A percentile compares a stretch with the other conserved stretches of the same genome.
Evolutionary conservation across 2,113 vertebrate genomes (phyloP).

Genomic region (Sinocyclocheilus anshuiensis): DNA sequence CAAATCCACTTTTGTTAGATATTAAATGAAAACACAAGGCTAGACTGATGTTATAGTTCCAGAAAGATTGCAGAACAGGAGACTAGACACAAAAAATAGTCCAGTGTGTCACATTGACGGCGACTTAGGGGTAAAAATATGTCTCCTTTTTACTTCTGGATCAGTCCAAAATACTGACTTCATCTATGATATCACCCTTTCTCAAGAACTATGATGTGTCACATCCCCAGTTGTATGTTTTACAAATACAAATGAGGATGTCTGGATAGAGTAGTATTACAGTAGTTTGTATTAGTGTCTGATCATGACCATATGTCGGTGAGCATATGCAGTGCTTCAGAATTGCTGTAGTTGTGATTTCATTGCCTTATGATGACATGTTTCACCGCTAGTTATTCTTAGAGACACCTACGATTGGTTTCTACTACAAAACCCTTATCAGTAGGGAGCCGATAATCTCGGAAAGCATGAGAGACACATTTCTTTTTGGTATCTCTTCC

Average conservation of each 20-base stretch:
- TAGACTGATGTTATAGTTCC: slow-evolving; percentile 13
- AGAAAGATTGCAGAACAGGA: not conserved
- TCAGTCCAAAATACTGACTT: slow-evolving; percentile 22
- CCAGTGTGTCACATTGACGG: slow-evolving; percentile 1
- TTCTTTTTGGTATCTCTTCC: slow-evolving; percentile 46
- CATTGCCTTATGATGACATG: not conserved
- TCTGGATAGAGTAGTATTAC: not conserved
- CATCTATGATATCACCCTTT: slow-evolving; percentile 29
- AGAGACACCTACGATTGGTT: not conserved
- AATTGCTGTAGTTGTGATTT: not conserved
- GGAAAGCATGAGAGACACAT: slow-evolving; percentile 45
- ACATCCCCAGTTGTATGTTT: not conserved
- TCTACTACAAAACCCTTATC: slow-evolving; percentile 46
- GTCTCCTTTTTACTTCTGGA: slow-evolving; percentile 7
- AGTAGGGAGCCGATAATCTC: not conserved
- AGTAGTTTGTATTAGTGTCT: not conserved
- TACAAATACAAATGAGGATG: not conserved
- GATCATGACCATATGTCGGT: not conserved
- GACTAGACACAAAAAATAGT: not conserved
- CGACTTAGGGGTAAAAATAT: not conserved
- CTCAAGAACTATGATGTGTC: not conserved
- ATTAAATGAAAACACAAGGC: slow-evolving; percentile 18
- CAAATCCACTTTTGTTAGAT: slow-evolving; percentile 14
- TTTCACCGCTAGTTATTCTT: slow-evolving; percentile 35
- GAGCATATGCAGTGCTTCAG: not conserved